Base-by-base conservation (phyloP, 92 coral and sea anemone genomes). In the Diadumene lineata region DNA sequence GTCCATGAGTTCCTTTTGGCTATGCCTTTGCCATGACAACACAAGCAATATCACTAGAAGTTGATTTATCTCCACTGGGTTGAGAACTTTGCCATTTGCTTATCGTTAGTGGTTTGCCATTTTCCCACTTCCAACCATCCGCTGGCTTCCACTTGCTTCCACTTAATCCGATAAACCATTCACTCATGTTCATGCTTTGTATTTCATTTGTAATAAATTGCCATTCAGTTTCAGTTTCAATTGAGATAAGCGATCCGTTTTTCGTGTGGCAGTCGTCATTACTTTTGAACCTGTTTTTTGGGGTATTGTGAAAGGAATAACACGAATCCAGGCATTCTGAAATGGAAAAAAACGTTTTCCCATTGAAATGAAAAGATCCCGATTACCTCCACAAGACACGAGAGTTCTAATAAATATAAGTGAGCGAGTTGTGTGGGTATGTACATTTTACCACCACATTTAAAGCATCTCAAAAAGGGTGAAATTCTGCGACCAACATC, bases 201-300 rank as follows among this genome's bases (percentile, higher is more conserved):
- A 69, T 69, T 27, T 69, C 43, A 10, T 31, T 18, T 16, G 48
- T 69, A 24, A 69, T 69, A 15, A 69, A 27, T 13, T 26, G 9
- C 74, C 74, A 69, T 50, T 69, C 74, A 24, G 27, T n/a, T 24
- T 19, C 73, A 21, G 73, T 68, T 68, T 68, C 73, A 33, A 68
- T 68, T 55, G 60, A 23, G 7, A 69, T 33, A 43, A 69, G 29
- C 7, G 32, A 30, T 34, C 74, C 74, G 18, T 38, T 25, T 2
- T 50, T 50, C 2, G 0, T 0, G 13, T 16, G 27, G 30, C 74
- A 69, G 46, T 69, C 30, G 2, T 10, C 10, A 22, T 69, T 56
- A 50, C 74, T 69, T 48, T 69, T 43, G 24, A 7, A 16, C 74
- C 74, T 25, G 33, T 34, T 50, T 50, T 48, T 50, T 0, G 1